A percentile compares a stretch with the other conserved stretches of the same genome.
Conservation (phyloP, 2,797 vertebrate species). For the Scarus forsteni region DNA sequence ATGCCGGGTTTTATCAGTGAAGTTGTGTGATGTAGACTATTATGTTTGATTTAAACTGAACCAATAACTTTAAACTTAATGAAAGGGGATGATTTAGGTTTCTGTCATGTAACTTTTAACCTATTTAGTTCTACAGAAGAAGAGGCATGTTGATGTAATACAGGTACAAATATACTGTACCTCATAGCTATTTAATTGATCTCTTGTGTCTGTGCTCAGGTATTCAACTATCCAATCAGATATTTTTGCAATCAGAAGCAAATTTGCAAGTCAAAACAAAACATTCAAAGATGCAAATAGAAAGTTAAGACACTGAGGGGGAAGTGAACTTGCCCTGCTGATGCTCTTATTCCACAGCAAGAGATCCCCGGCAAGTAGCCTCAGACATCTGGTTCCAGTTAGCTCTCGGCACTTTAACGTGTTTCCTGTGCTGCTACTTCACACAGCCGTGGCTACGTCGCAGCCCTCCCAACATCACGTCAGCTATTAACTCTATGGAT, state of each 20-base stretch:
- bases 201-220: background rate
- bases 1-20: constrained; percentile 31
- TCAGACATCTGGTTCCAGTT: constrained; percentile 89
- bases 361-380: constrained; percentile 84
- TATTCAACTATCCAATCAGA: constrained; percentile 29
- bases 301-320: constrained; percentile 59
- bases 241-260: constrained; percentile 28
- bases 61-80: constrained; percentile 10
- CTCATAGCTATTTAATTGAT: constrained; percentile 16
- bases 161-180: background rate
- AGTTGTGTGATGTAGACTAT: constrained; percentile 40
- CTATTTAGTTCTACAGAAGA: background rate
- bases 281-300: constrained; percentile 47
- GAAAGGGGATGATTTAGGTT: background rate
- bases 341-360: constrained; percentile 85
- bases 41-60: constrained; percentile 23
- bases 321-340: constrained; percentile 76
- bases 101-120: constrained; percentile 6
- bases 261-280: constrained; percentile 46
- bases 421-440: constrained; percentile 85
- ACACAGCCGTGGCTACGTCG: constrained; percentile 74
- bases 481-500: constrained; percentile 60
- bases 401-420: constrained; percentile 82
- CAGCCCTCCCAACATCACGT: constrained; percentile 77
- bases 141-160: background rate